Evolutionary conservation across 2,888 invertebrate species (phyloP).

Genomic region (Pediacus dermestoides): DNA sequence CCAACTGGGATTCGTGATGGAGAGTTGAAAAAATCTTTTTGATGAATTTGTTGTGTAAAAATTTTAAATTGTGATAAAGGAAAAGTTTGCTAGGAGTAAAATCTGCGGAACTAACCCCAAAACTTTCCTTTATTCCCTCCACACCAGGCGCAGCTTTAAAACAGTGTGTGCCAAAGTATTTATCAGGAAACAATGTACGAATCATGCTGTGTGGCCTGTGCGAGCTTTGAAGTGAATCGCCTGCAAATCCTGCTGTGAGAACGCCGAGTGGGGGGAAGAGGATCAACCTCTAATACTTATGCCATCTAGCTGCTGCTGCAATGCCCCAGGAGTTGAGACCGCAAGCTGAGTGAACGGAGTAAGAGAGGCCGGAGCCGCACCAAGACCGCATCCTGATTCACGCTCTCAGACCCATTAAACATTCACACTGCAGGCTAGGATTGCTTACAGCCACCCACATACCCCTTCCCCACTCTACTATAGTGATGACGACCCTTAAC

Average conservation of each 20-base stretch:
- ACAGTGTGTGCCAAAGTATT: no score
- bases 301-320: slow-evolving; percentile 17
- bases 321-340: slow-evolving; percentile 40
- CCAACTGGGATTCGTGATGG: no score
- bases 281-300: slow-evolving; percentile 1
- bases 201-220: slow-evolving; percentile 27
- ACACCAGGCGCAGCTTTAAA: no score
- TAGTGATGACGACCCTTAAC: neutral
- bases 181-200: slow-evolving; percentile 27
- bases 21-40: no score
- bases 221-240: slow-evolving; percentile 25
- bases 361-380: slow-evolving; percentile 42
- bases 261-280: neutral
- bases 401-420: slow-evolving; percentile 49
- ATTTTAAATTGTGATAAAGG: no score
- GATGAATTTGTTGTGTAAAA: no score
- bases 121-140: no score
- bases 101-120: no score
- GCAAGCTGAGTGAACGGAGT: slow-evolving; percentile 44
- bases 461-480: slow-evolving; percentile 9
- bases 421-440: slow-evolving; percentile 49
- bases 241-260: slow-evolving; percentile 22
- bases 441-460: slow-evolving; percentile 36
- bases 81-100: no score
- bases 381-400: slow-evolving; percentile 43